Percentiles rank a stretch among this genome's conserved stretches.
Evolutionary conservation across 2,113 vertebrate genomes (phyloP).

Genomic region (Chitala chitala): DNA sequence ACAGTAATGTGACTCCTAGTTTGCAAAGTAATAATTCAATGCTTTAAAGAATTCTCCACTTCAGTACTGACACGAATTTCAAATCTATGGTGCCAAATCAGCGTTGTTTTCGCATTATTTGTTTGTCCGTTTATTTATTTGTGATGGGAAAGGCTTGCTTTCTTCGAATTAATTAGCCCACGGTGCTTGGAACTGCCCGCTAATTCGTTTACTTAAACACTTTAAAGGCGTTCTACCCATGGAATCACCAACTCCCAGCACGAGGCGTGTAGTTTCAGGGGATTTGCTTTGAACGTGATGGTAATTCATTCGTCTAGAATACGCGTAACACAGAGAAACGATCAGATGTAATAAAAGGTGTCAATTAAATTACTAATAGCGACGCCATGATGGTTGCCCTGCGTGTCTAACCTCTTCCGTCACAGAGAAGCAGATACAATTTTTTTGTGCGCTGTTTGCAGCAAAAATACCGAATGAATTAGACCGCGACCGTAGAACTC

Average conservation of each 20-base stretch:
- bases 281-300: slow-evolving; percentile 47
- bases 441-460: no score
- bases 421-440: no score
- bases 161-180: slow-evolving; percentile 21
- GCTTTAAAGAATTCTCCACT: no score
- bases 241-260: slow-evolving; percentile 47
- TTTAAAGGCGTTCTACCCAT: slow-evolving; percentile 29
- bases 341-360: slow-evolving; percentile 53
- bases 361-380: slow-evolving; percentile 56
- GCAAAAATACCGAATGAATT: no score
- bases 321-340: slow-evolving; percentile 50
- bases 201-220: slow-evolving; percentile 65
- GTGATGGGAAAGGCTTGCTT: slow-evolving; percentile 1
- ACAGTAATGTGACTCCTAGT: no score
- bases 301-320: slow-evolving; percentile 60
- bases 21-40: no score
- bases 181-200: slow-evolving; percentile 38
- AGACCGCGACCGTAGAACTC: no score
- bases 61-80: no score
- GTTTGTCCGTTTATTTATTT: slow-evolving; percentile 32
- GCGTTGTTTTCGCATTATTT: not conserved
- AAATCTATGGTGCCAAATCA: slow-evolving; percentile 23
- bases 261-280: slow-evolving; percentile 21
- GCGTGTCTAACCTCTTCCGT: no score
- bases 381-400: not conserved